Conservation (phyloP, 2,888 invertebrate genomes). For the Stratiomys singularior region DNA sequence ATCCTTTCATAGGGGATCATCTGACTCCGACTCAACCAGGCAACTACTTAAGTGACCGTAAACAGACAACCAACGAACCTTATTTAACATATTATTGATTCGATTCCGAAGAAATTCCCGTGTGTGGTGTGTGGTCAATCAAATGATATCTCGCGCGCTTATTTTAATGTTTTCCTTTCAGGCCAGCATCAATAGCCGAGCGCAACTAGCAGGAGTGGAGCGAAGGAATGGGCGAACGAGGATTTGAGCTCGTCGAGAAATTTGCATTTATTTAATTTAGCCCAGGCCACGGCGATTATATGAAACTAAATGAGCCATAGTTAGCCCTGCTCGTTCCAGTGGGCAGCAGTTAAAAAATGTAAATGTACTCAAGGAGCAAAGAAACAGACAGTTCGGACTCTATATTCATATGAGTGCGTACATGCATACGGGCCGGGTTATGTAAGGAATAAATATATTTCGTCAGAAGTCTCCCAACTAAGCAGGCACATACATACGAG, state of each 20-base stretch:
- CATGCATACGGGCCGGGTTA: neutral
- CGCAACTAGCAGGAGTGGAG: conserved; percentile 1
- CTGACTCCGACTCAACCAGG: too few relatives aligned
- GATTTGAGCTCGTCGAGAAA: conserved; percentile 10
- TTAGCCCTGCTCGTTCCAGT: conserved; percentile 23
- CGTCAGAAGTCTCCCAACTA: neutral
- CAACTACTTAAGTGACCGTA: too few relatives aligned
- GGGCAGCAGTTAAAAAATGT: conserved; percentile 25
- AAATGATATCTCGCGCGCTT: conserved; percentile 9
- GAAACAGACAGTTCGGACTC: conserved; percentile 2
- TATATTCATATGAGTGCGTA: conserved; percentile 12
- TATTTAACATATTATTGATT: conserved; percentile 19
- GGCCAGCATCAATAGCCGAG: neutral
- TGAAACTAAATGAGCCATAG: conserved; percentile 35
- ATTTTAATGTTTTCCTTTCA: neutral
- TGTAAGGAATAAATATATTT: conserved; percentile 23
- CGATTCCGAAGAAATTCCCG: conserved; percentile 17
- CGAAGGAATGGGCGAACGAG: conserved; percentile 5
- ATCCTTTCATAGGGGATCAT: too few relatives aligned
- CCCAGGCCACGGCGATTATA: conserved; percentile 20
- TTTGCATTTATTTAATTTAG: conserved; percentile 43
- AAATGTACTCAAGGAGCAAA: conserved; percentile 33
- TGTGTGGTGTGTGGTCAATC: conserved; percentile 38
- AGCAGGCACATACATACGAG: conserved; percentile 7
- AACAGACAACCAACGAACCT: too few relatives aligned